Conservation (phyloP, 2,113 vertebrate genomes). For the Pteruthius melanotis region DNA sequence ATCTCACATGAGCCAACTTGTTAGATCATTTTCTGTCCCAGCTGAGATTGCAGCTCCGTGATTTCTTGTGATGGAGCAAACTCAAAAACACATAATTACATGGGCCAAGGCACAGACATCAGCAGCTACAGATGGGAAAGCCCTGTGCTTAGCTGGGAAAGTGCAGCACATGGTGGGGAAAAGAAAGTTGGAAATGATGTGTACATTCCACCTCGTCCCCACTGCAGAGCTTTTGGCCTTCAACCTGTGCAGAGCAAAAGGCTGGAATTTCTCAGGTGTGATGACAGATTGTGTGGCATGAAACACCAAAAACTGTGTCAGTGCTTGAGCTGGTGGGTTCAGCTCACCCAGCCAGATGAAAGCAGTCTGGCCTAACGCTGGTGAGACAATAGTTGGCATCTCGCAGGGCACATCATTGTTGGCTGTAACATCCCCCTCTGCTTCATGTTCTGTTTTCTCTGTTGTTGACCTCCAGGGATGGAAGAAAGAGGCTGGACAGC, state of each 20-base stretch:
- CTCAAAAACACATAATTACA: not conserved
- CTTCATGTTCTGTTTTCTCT: conserved; percentile 5
- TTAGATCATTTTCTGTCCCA: not conserved
- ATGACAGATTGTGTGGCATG: not conserved
- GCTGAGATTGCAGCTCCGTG: not conserved
- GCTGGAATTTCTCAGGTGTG: not conserved
- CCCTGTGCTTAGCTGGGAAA: not conserved
- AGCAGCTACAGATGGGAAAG: not conserved
- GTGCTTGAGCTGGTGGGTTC: not conserved
- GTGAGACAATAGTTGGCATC: conserved; percentile 48
- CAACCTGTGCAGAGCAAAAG: not conserved
- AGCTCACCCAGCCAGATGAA: not conserved
- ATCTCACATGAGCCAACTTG: not conserved
- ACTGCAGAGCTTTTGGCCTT: not conserved
- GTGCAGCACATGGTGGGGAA: not conserved
- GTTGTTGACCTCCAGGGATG: conserved; percentile 13
- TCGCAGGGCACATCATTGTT: not conserved
- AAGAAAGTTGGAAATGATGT: not conserved
- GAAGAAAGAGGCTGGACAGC: not conserved
- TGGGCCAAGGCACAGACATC: not conserved
- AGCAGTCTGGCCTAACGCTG: not conserved
- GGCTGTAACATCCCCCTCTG: not conserved
- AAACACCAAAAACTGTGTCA: not conserved
- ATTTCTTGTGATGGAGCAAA: not conserved
- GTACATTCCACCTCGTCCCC: not conserved